phyloP scores from a whole-genome alignment of 2,797 vertebrate species.

The Zenarchopterus dispar region DNA sequence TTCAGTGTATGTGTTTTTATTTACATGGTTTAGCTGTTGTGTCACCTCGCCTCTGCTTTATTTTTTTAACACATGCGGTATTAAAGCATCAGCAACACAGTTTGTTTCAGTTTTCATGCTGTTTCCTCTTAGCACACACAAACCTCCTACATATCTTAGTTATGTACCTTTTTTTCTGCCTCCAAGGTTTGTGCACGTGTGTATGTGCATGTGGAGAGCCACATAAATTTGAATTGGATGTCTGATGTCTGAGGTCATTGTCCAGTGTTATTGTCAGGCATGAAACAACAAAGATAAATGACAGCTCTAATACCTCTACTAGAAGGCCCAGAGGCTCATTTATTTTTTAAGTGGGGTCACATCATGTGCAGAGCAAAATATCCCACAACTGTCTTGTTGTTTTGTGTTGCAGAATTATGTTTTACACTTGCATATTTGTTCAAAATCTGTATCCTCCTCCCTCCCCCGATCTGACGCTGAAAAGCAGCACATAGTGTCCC shows the following conservation, averaged over 20 bases:
- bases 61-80: conserved; percentile 40
- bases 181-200: conserved; percentile 20
- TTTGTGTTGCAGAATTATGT: neutral
- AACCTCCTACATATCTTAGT: conserved; percentile 58
- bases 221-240: conserved; percentile 20
- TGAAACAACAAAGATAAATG: conserved; percentile 24
- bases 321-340: conserved; percentile 1
- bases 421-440: too few species aligned
- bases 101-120: conserved; percentile 22
- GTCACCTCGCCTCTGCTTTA: conserved; percentile 21
- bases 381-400: neutral
- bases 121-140: conserved; percentile 59
- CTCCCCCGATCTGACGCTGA: conserved; percentile 61
- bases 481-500: conserved; percentile 64
- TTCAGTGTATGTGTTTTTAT: conserved; percentile 1
- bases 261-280: conserved; percentile 15
- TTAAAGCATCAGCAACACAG: conserved; percentile 27
- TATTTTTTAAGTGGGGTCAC: neutral
- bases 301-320: conserved; percentile 4
- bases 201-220: conserved; percentile 12
- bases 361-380: neutral
- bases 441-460: too few species aligned
- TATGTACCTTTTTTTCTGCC: conserved; percentile 54
- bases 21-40: conserved; percentile 2
- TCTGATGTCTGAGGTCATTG: conserved; percentile 22